These are phyloP conservation scores for Baryphthengus martii DNA, from an alignment of 2,113 vertebrate genomes.

Conservation along the genomic window DNA sequence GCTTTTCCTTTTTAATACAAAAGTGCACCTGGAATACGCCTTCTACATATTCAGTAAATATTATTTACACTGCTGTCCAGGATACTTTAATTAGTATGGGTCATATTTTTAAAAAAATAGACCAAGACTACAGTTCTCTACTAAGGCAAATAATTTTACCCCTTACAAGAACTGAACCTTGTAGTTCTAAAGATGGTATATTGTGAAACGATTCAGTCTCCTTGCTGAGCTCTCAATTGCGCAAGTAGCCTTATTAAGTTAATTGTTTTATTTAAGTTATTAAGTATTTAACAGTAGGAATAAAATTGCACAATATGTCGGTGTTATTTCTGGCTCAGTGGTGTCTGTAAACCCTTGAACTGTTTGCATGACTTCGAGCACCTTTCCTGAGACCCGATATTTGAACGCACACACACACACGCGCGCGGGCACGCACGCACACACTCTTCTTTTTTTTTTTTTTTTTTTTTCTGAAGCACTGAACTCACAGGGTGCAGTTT, in stretches of 20 bases:
- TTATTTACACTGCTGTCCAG: background rate
- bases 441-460: background rate
- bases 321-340: background rate
- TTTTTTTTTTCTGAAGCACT: background rate
- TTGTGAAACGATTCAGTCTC: accelerated
- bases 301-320: background rate
- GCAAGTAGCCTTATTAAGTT: background rate
- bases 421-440: no score
- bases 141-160: background rate
- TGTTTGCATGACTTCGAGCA: background rate
- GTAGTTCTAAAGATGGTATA: background rate
- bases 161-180: background rate
- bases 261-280: background rate
- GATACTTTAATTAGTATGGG: background rate
- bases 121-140: background rate
- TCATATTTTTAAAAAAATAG: background rate
- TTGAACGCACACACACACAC: background rate
- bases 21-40: background rate
- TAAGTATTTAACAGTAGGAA: background rate
- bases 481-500: background rate
- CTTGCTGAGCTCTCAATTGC: background rate
- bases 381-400: background rate
- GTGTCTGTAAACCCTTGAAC: background rate
- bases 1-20: background rate
- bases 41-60: background rate